These are phyloP conservation scores for Lipotes vexillifer DNA, from an alignment of 2,113 vertebrate species.

Conservation along the genomic window DNA sequence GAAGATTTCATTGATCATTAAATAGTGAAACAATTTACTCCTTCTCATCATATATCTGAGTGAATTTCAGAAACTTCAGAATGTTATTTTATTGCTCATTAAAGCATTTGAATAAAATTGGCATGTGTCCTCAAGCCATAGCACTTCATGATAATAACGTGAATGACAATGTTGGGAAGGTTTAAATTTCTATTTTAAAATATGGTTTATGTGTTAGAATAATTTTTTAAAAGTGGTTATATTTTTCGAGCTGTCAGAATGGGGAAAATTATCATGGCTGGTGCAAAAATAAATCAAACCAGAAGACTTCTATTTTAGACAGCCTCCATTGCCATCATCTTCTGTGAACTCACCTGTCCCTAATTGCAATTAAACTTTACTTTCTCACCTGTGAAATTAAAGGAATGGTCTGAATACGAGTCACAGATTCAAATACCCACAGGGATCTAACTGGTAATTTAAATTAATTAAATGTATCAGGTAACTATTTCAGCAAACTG, in stretches of 20 bases:
- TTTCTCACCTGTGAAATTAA: slow-evolving; percentile 34
- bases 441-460: background rate
- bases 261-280: background rate
- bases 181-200: background rate
- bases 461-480: background rate
- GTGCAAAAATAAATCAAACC: background rate
- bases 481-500: background rate
- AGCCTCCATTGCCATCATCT: background rate
- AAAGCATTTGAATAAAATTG: background rate
- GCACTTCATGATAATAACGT: background rate
- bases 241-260: background rate
- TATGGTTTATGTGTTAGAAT: background rate
- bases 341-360: background rate
- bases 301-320: background rate
- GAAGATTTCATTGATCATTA: background rate
- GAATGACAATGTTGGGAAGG: background rate
- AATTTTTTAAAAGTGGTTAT: background rate
- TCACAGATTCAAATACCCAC: background rate
- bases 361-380: background rate
- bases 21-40: background rate
- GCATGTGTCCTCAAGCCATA: background rate
- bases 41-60: background rate
- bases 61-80: background rate
- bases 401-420: background rate
- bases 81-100: background rate